Base-by-base conservation (phyloP, 2,113 vertebrate genomes). In the Rhynchomys soricoides region DNA sequence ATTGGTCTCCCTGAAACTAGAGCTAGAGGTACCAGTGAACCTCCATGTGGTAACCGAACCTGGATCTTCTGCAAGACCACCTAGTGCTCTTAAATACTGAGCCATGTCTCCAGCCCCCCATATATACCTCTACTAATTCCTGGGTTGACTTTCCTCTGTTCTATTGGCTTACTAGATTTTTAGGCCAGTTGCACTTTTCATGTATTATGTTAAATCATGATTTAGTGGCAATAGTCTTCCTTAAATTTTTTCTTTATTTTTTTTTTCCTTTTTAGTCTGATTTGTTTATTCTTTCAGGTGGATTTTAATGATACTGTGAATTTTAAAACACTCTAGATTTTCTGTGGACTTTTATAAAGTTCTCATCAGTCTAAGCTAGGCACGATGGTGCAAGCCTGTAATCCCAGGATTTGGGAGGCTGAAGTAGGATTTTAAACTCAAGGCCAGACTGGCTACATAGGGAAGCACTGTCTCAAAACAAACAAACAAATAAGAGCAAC, bases 191-290 rank as follows among this genome's bases (percentile, higher is more conserved):
- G 68, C 89, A 68, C 70, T 71, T 77, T 81, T 83, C 24, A 45
- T 91, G 17, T 45, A 40, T 40, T 45, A 24, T n/a, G 43, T 50
- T n/a, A 34, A 43, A 40, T 87, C 55, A 68, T 82, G 83, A 26
- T 89, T 89, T 19, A 37, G 31, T 62, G 50, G 40, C 24, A 43
- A 31, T 40, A 29, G 40, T 90, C 79, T 95, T 89, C 5, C 17
- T 94, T 93, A 52, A 29, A 85, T 92, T 91, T 94, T 17, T 59
- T 31, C 45, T 79, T 94, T 37, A 95, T 55, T 93, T 94, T 45
- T 96, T 95, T 77, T 93, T 89, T 90, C 55, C 66, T n/a, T 45
- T 8, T 59, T 94, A 16, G 73, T 85, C 74, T 90, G 40, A 75
- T 19, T 74, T 86, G 74, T 86, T 82, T 95, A 73, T 90, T 89